Evolutionary conservation across 2,797 vertebrate species (phyloP).

Genomic region (Ibycter americanus): DNA sequence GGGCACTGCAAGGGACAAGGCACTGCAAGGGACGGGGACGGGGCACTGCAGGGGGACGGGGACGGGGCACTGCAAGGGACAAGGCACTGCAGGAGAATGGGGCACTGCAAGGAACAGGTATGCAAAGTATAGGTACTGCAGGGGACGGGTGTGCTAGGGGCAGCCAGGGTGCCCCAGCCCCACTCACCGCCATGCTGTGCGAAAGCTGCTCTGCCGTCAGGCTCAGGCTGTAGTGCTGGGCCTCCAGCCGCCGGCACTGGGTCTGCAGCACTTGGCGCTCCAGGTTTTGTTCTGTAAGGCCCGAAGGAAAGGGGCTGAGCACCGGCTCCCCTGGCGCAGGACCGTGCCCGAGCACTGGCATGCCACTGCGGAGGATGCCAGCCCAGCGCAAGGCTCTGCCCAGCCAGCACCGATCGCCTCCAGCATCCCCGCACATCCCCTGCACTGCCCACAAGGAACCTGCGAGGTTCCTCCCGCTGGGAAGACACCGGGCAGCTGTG

Average conservation of each 20-base stretch:
- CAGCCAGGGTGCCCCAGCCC: neutral
- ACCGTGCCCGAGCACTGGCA: neutral
- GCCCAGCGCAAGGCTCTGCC: neutral
- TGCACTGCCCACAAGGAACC: neutral
- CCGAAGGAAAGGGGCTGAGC: neutral
- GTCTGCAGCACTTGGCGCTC: constrained; percentile 94
- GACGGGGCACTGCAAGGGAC: neutral
- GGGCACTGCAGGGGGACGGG: neutral
- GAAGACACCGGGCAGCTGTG: fast-evolving
- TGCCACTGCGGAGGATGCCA: fast-evolving
- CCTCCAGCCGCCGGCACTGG: constrained; percentile 93
- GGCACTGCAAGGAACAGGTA: neutral
- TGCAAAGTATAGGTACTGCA: too few relatives aligned
- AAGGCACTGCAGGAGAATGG: neutral
- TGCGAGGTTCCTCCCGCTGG: neutral
- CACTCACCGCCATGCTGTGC: constrained; percentile 94
- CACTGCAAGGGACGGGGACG: too few relatives aligned
- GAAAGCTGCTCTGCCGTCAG: constrained; percentile 94
- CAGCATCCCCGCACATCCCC: neutral
- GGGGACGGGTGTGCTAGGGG: neutral
- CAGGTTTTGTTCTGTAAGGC: constrained; percentile 89
- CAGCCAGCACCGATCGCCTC: neutral
- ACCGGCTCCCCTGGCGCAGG: fast-evolving
- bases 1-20: too few relatives aligned
- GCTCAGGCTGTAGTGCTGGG: constrained; percentile 95